Percentiles rank a stretch among this genome's conserved stretches.
Conservation (phyloP, 2,797 vertebrate genomes). For the Scleropages formosus region DNA sequence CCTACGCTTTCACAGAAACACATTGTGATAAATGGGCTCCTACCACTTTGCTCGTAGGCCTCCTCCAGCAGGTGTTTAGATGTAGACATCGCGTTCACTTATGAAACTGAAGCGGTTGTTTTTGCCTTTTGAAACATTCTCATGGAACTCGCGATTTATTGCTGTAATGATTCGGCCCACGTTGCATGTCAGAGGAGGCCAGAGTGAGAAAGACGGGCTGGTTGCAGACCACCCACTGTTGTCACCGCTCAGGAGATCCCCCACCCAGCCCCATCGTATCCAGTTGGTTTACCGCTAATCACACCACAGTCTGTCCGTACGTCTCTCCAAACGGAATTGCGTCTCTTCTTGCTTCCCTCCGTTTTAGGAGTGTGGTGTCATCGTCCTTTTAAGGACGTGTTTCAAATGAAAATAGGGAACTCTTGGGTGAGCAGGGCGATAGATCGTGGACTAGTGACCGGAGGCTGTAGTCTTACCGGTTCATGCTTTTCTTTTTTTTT, state of each 20-base stretch:
- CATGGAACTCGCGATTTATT: conserved; percentile 21
- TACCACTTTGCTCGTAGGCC: not conserved
- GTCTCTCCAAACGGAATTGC: conserved; percentile 5
- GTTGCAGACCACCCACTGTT: not conserved
- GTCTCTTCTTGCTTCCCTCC: conserved; percentile 31
- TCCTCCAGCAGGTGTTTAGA: not conserved
- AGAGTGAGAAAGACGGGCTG: not conserved
- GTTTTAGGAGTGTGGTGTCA: conserved; percentile 36
- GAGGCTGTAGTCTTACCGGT: not conserved
- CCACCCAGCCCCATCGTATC: too few species aligned
- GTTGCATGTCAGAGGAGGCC: not conserved
- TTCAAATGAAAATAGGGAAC: conserved; percentile 18
- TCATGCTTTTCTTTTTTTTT: conserved; percentile 23
- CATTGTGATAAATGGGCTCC: too few species aligned
- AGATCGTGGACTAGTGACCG: not conserved
- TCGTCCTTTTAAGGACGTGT: not conserved
- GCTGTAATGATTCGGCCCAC: not conserved
- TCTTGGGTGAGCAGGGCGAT: conserved; percentile 2
- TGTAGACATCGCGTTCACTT: not conserved
- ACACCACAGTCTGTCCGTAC: too few species aligned
- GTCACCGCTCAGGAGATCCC: not conserved
- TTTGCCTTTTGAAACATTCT: conserved; percentile 28
- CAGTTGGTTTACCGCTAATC: too few species aligned
- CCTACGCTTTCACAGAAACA: not conserved
- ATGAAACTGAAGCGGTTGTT: conserved; percentile 14